Conservation (phyloP, 2,113 vertebrate genomes). For the Sander lucioperca region DNA sequence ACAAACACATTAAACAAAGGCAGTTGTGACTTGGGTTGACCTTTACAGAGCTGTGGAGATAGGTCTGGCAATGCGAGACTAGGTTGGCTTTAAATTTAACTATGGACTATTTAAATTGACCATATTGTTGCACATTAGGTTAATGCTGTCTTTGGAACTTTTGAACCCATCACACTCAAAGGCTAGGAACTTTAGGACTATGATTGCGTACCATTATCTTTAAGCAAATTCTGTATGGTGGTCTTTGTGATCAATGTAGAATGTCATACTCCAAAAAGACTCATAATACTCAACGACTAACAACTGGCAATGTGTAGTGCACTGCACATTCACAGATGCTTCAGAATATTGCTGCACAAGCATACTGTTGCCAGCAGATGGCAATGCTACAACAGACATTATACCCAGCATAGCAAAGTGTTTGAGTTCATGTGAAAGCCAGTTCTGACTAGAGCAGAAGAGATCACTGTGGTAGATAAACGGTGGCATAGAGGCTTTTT, state of each 20-base stretch:
- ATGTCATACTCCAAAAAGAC: background rate
- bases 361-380: constrained; percentile 61
- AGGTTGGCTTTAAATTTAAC: background rate
- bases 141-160: background rate
- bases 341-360: background rate
- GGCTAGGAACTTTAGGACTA: background rate
- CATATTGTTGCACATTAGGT: background rate
- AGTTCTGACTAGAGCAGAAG: constrained; percentile 16
- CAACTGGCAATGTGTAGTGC: background rate
- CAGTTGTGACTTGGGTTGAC: too few species aligned
- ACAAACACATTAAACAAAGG: background rate
- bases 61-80: too few species aligned
- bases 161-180: background rate
- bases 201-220: background rate
- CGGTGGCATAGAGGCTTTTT: constrained; percentile 28
- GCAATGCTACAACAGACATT: constrained; percentile 23
- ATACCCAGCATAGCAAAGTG: background rate
- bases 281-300: background rate
- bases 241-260: background rate
- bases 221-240: background rate
- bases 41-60: too few species aligned
- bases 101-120: background rate
- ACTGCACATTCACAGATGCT: background rate
- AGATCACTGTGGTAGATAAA: constrained; percentile 34
- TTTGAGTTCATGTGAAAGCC: constrained; percentile 15